Evolutionary conservation across 1,140 invertebrate genomes (phyloP), one percentile per base, ranked within the genome.

Genomic region (Bicyclus anynana): DNA sequence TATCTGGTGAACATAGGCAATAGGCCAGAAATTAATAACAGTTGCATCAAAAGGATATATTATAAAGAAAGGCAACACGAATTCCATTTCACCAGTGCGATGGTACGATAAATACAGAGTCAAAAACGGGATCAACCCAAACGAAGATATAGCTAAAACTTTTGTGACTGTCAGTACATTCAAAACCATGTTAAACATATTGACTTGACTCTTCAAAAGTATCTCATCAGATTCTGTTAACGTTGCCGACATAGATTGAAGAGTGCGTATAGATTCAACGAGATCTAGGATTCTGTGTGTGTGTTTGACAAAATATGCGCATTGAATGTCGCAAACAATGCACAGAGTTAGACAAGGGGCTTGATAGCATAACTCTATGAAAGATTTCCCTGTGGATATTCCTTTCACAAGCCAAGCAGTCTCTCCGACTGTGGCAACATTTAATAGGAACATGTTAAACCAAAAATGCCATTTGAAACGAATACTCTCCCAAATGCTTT

Each of bases 11-110:
- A 67, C 6, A 57, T 72, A 78, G 13, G 53, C 42, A 21, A 78
- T 38, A 0, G 67, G 62, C 53, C 56, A 78, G 46, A 56, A 46
- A n/a, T 47, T 35, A 18, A 69, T 40, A 48, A 66, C 58, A 18
- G 46, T 58, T 18, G 35, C 17, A 63, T 78, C 65, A 48, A 78
- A 74, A 9, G 75, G 75, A 63, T 74, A 78, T 13, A 20, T 55
- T 4, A 70, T 13, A 2, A 71, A n/a, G 54, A 71, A 78, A 1
- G 75, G 75, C 12, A 67, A 40, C 12, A 59, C 53, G 33, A 17
- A 33, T 53, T 33, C 29, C 12, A 33, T 12, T 33, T 33, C 29
- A 1, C 29, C 29, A 33, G 29, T 10, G 10, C 10, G 29, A 12
- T 33, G 10, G 10, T 33, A 33, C 4, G 29, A 33, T n/a, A 10